Conservation (phyloP, 37 sponge, comb jelly and placozoan genomes). For the Spongia lamella region DNA sequence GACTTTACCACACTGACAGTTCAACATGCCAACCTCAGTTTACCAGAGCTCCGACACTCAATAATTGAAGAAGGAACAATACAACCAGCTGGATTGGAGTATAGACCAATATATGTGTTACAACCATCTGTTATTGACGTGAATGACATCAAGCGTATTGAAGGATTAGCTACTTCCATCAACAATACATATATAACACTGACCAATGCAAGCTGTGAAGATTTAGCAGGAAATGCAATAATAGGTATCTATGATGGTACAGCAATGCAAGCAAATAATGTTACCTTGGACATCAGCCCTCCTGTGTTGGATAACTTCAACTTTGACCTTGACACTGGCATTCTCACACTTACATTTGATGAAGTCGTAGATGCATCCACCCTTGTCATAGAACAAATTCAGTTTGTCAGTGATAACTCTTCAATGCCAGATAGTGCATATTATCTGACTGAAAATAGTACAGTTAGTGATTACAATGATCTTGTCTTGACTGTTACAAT, state of each 20-base stretch:
- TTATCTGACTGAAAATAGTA: conserved; percentile 44
- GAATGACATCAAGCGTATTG: conserved; percentile 73
- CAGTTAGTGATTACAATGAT: conserved; percentile 54
- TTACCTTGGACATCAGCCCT: conserved; percentile 45
- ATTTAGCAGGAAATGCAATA: conserved; percentile 46
- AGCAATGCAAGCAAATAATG: conserved; percentile 43
- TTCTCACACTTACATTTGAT: conserved; percentile 55
- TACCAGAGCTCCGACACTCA: conserved; percentile 34
- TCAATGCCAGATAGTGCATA: conserved; percentile 15
- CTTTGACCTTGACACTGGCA: conserved; percentile 65
- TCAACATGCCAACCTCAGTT: conserved; percentile 19
- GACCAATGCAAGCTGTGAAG: conserved; percentile 50
- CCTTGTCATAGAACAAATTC: conserved; percentile 51
- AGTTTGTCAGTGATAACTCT: conserved; percentile 31
- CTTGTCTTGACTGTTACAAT: conserved; percentile 38
- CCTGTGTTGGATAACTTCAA: conserved; percentile 53
- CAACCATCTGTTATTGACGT: conserved; percentile 41
- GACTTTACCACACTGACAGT: conserved; percentile 75
- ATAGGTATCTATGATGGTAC: not conserved
- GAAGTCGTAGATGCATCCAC: conserved; percentile 72
- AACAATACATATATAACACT: conserved; percentile 64
- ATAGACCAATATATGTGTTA: conserved; percentile 63
- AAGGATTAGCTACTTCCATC: conserved; percentile 56
- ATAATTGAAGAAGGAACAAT: conserved; percentile 40
- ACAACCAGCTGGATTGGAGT: conserved; percentile 16